Evolutionary conservation across 2,797 vertebrate species (phyloP).

Genomic region (Eleutherodactylus coqui): DNA sequence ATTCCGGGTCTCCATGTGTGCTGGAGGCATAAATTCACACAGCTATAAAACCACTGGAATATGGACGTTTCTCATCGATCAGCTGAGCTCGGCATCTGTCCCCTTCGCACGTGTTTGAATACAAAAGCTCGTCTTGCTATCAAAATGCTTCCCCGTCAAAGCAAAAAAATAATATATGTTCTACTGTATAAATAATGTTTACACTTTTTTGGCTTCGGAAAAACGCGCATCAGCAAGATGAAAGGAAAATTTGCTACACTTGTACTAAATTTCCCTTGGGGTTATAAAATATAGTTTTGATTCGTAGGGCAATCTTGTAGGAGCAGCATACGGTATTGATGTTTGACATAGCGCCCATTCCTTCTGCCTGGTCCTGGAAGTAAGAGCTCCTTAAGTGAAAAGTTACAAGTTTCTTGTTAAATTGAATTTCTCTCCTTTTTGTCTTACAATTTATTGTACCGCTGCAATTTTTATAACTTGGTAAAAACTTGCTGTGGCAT

Average conservation of each 20-base stretch:
- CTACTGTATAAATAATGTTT: constrained; percentile 70
- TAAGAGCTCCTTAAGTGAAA: constrained; percentile 72
- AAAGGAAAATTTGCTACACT: constrained; percentile 75
- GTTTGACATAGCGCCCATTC: constrained; percentile 67
- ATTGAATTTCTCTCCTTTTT: constrained; percentile 72
- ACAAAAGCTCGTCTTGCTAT: constrained; percentile 63
- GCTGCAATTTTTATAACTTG: constrained; percentile 73
- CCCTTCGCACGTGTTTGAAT: background rate
- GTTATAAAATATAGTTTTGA: constrained; percentile 73
- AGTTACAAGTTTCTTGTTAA: constrained; percentile 72
- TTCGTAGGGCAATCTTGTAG: constrained; percentile 72
- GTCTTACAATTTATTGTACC: constrained; percentile 72
- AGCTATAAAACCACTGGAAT: constrained; percentile 68
- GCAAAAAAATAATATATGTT: constrained; percentile 70
- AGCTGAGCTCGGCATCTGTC: background rate
- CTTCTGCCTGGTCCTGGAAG: constrained; percentile 69
- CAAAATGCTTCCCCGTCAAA: constrained; percentile 67
- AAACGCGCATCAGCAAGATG: constrained; percentile 70
- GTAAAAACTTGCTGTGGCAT: constrained; percentile 69
- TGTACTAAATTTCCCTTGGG: constrained; percentile 75
- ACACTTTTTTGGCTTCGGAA: constrained; percentile 65
- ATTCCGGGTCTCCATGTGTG: constrained; percentile 34
- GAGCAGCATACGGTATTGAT: constrained; percentile 72
- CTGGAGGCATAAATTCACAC: constrained; percentile 63
- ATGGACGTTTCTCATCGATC: constrained; percentile 71